Conservation (phyloP, 2,113 vertebrate genomes). For the Thryonomys swinderianus region DNA sequence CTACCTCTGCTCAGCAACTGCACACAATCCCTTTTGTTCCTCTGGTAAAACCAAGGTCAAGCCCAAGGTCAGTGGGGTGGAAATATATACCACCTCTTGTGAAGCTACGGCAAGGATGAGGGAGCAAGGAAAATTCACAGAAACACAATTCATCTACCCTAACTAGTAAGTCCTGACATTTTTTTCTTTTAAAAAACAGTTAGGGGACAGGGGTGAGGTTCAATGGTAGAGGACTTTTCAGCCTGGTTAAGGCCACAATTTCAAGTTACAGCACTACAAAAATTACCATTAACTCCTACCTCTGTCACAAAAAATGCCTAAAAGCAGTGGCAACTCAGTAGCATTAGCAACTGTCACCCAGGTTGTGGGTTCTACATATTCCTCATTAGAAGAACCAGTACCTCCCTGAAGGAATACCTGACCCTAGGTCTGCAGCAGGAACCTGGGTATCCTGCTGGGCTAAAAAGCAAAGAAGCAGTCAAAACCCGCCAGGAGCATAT, state of each 20-base stretch:
- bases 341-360: neutral
- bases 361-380: neutral
- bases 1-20: neutral
- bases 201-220: neutral
- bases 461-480: neutral
- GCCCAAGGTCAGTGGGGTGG: neutral
- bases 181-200: constrained; percentile 21
- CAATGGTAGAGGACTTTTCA: neutral
- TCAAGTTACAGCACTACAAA: neutral
- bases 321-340: neutral
- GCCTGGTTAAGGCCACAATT: neutral
- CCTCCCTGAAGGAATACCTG: neutral
- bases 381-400: neutral
- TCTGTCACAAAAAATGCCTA: neutral
- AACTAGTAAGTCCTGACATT: neutral
- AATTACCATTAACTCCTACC: neutral
- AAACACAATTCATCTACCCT: neutral
- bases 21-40: neutral
- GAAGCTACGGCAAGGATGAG: neutral
- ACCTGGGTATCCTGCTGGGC: neutral
- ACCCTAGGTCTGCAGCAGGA: neutral
- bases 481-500: neutral
- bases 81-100: neutral
- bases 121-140: neutral
- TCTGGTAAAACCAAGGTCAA: neutral